phyloP scores from a whole-genome alignment of 2,113 vertebrate genomes.

The Trogon surrucura region DNA sequence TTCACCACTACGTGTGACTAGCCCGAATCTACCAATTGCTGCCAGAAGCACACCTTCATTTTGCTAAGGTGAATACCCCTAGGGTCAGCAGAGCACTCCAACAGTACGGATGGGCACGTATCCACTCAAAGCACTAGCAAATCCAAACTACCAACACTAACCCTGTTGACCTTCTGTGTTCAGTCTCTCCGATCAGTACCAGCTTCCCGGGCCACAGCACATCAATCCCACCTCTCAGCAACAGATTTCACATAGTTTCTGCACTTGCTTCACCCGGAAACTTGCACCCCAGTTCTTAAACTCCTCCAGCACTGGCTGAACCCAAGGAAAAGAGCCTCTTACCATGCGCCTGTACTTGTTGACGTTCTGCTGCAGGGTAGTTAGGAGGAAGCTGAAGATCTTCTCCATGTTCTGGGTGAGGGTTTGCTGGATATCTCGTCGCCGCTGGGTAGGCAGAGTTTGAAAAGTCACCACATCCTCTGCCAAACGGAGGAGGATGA shows the following conservation, averaged over 20 bases:
- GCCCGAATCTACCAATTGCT: neutral
- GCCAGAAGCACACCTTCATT: neutral
- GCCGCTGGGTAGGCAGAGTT: constrained; percentile 89
- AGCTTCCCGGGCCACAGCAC: neutral
- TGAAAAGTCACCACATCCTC: constrained; percentile 98
- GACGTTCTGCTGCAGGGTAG: constrained; percentile 87
- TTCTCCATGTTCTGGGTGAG: constrained; percentile 96
- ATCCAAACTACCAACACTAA: neutral
- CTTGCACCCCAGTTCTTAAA: neutral
- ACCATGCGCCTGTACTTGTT: constrained; percentile 85
- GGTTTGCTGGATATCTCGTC: constrained; percentile 96
- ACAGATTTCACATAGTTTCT: neutral
- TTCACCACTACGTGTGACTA: neutral
- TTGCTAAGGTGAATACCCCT: neutral
- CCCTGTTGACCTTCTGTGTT: neutral
- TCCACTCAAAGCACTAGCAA: neutral
- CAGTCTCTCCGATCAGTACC: neutral
- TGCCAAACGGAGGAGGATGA: constrained; percentile 92
- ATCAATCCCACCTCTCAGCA: neutral
- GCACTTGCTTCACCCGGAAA: neutral
- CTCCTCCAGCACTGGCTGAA: neutral
- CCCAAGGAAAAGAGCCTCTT: constrained; percentile 2
- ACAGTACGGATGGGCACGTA: fast-evolving
- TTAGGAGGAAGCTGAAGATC: constrained; percentile 92
- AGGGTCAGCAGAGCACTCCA: neutral